phyloP scores from a whole-genome alignment of 2,113 vertebrate species.

The Campylomormyrus tamandua region DNA sequence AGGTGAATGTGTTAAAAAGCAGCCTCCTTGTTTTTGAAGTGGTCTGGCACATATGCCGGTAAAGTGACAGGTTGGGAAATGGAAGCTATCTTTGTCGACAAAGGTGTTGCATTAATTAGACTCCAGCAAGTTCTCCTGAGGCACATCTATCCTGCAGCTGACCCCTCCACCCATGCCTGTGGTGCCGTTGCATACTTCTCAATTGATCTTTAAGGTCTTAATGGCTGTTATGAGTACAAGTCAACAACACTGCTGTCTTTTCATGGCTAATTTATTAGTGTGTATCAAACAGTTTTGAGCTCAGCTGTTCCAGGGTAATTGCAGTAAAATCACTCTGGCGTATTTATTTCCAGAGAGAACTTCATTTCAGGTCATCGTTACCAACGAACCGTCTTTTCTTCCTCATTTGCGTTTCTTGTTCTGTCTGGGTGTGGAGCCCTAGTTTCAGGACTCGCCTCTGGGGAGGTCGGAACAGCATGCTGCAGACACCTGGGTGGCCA shows the following conservation, averaged over 20 bases:
- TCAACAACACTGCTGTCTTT: neutral
- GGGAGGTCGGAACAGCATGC: neutral
- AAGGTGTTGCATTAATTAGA: neutral
- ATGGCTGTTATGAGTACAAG: neutral
- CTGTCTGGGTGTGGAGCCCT: neutral
- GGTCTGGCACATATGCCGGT: neutral
- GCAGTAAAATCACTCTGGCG: neutral
- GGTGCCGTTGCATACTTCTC: neutral
- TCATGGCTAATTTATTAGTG: neutral
- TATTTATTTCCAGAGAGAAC: neutral
- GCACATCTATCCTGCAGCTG: neutral
- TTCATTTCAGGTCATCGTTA: neutral
- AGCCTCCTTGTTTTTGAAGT: neutral
- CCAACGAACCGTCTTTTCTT: neutral
- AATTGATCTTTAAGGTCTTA: neutral
- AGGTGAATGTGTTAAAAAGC: neutral
- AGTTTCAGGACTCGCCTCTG: neutral
- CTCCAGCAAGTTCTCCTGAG: neutral
- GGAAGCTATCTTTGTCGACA: neutral
- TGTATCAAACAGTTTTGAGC: neutral
- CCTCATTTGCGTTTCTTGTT: neutral
- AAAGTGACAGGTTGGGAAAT: neutral
- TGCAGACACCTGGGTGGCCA: neutral
- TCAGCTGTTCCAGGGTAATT: neutral
- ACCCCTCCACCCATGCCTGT: neutral